phyloP scores from a whole-genome alignment of 2,888 invertebrate species.

The Xanthorhoe spadicearia region DNA sequence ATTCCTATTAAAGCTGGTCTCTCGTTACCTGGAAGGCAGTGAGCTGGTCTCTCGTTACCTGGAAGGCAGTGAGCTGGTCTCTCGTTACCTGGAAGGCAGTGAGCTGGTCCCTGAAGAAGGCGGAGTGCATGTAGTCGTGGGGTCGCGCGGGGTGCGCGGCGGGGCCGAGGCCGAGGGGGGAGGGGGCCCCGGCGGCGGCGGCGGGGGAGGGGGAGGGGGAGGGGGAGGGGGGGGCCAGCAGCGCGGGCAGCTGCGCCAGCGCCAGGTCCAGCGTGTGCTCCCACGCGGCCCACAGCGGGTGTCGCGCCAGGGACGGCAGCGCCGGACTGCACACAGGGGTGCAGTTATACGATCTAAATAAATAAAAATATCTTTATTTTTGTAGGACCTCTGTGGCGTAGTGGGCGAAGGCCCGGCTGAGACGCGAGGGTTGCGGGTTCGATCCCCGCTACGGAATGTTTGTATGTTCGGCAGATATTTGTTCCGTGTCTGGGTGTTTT shows the following conservation, averaged over 20 bases:
- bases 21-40: no score
- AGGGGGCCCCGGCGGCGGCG: constrained; percentile 77
- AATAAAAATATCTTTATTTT: no score
- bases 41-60: no score
- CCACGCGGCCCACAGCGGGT: constrained; percentile 99
- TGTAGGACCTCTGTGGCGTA: no score
- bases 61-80: no score
- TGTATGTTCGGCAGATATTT: no score
- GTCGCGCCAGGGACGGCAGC: constrained; percentile 95
- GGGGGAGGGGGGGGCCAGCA: constrained; percentile 85
- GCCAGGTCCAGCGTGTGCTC: constrained; percentile 98
- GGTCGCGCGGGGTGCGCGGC: constrained; percentile 78
- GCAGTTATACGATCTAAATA: constrained; percentile 97
- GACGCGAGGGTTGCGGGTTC: no score
- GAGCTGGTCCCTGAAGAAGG: constrained; percentile 29
- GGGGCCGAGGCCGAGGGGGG: constrained; percentile 77
- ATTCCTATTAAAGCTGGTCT: no score
- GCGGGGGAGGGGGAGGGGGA: constrained; percentile 79
- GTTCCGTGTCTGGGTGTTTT: no score
- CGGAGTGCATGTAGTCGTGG: constrained; percentile 83
- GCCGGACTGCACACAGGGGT: constrained; percentile 97
- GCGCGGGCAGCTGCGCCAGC: constrained; percentile 93
- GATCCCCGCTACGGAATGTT: no score
- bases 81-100: constrained; percentile 27
- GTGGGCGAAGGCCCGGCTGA: no score